Percentiles rank a stretch among this genome's conserved stretches.
These are phyloP conservation scores for Numida meleagris DNA, from an alignment of 2,113 vertebrate species.

Conservation along the genomic window DNA sequence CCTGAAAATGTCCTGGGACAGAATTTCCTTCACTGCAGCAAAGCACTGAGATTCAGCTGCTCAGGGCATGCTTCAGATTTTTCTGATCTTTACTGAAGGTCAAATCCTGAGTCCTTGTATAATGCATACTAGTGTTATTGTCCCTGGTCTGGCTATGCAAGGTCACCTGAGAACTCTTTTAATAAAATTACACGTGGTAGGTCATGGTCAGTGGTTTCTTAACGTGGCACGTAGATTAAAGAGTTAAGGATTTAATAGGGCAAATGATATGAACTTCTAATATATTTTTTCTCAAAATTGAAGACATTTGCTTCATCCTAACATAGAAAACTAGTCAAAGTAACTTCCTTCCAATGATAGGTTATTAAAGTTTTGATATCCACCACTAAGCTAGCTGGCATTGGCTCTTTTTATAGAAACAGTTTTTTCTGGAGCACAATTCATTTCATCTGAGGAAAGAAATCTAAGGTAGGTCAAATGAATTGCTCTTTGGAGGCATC, in stretches of 20 bases:
- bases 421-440: not conserved
- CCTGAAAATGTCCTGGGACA: not conserved
- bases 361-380: not conserved
- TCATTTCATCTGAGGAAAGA: slow-evolving; percentile 26
- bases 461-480: slow-evolving; percentile 28
- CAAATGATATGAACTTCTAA: not conserved
- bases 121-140: rapidly evolving
- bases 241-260: not conserved
- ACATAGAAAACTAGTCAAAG: not conserved
- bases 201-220: not conserved
- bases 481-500: slow-evolving; percentile 1
- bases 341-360: not conserved
- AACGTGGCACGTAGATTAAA: not conserved
- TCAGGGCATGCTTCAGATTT: not conserved
- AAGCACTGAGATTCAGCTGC: not conserved
- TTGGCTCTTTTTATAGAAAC: slow-evolving; percentile 5
- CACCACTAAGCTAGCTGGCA: not conserved
- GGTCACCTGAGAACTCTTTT: not conserved
- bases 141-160: not conserved
- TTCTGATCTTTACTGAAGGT: not conserved
- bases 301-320: not conserved
- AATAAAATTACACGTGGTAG: not conserved
- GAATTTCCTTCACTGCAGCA: not conserved
- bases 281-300: not conserved
- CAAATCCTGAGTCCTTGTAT: not conserved